phyloP scores from a whole-genome alignment of 2,797 vertebrate genomes.

The Urocyon cinereoargenteus region DNA sequence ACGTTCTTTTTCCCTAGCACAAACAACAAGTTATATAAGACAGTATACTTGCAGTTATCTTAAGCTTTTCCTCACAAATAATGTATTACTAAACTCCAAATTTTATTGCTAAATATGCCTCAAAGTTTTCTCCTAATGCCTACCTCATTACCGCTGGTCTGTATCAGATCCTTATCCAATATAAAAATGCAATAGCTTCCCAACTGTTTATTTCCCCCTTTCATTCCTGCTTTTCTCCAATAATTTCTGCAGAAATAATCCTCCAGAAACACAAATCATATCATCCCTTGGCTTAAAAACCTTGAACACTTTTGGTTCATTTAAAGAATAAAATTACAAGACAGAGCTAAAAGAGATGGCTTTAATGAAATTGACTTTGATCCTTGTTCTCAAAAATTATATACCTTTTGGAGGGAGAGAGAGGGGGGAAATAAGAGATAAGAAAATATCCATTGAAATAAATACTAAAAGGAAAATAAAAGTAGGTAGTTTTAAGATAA shows the following conservation, averaged over 20 bases:
- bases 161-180: not conserved
- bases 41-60: not conserved
- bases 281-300: not conserved
- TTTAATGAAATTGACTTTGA: not conserved
- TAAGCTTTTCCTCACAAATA: not conserved
- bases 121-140: not conserved
- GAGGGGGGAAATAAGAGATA: not conserved
- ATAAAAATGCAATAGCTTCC: not conserved
- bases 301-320: not conserved
- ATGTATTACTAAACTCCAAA: not conserved
- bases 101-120: not conserved
- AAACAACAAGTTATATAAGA: not conserved
- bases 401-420: not conserved
- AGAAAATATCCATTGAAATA: not conserved
- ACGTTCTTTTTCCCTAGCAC: not conserved
- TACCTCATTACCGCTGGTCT: not conserved
- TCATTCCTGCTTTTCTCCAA: not conserved
- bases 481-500: not conserved
- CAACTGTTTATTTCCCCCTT: not conserved
- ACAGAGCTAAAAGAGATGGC: not conserved
- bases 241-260: not conserved
- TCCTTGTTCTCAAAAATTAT: not conserved
- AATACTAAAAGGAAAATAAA: constrained; percentile 3
- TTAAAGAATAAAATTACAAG: constrained; percentile 1
- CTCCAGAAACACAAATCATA: not conserved